Base-by-base conservation (phyloP, 1,140 invertebrate species). In the Lerema accius region DNA sequence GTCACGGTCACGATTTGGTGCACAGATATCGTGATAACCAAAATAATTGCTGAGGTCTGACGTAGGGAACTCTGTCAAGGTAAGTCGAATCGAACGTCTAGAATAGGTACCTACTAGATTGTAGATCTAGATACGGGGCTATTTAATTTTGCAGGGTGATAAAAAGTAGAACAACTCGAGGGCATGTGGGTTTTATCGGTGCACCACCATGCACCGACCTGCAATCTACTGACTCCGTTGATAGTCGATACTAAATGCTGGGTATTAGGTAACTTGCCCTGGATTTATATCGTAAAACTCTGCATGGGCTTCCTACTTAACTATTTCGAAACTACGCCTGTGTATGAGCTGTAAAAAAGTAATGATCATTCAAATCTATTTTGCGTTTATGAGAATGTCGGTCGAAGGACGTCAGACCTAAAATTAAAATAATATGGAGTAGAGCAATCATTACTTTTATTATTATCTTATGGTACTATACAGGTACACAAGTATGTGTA, bases 1-100 rank as follows among this genome's bases (percentile, higher is more conserved):
- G 77, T 84, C 82, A 82, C 84, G 83, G 86, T 78, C 82, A 77
- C 76, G 82, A 81, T 71, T 71, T 74, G 58, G 63, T 58, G 69
- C 72, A 64, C 19, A 23, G 19, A 23, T 71, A 70, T 70, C 71
- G 67, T 80, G 73, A 76, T 71, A 61, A 62, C 58, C 62, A 66
- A 63, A 55, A 58, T 78, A 69, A 78, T 68, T 67, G 66, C 68
- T 70, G 63, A 78, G 71, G 69, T 78, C 58, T 63, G 56, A 61
- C 67, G 42, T 73, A 70, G 50, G 67, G 50, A 69, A 76, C 58
- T 63, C 37, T 63, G 72, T 78, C 80, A 82, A 84, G 81, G 78
- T 67, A 35, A 74, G 51, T 56, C 37, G 39, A 45, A 59, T 32
- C 28, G 28, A 43, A 60, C 43, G n/a, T n/a, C n/a, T n/a, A n/a